Evolutionary conservation across 2,888 invertebrate genomes (phyloP).

Genomic region (Rhynchonema sp.): DNA sequence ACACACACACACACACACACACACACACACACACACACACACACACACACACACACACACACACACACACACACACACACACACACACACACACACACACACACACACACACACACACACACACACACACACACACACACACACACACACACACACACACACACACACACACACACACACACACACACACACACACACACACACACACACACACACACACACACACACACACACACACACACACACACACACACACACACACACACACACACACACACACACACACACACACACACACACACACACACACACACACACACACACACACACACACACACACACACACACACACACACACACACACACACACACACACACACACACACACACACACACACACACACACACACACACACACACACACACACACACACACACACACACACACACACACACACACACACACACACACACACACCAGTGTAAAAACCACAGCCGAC

Average conservation of each 20-base stretch:
- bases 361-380: background rate
- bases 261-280: background rate
- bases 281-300: background rate
- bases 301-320: background rate
- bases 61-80: background rate
- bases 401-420: background rate
- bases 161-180: conserved; percentile 1
- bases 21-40: background rate
- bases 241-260: background rate
- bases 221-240: background rate
- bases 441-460: background rate
- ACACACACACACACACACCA: background rate
- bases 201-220: background rate
- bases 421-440: background rate
- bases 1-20: background rate
- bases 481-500: no score
- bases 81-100: background rate
- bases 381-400: background rate
- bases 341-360: background rate
- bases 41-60: background rate
- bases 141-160: background rate
- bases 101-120: background rate
- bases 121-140: background rate
- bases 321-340: background rate
- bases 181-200: background rate